Base-by-base conservation (phyloP, 2,888 invertebrate species). In the Fabriciana adippe region DNA sequence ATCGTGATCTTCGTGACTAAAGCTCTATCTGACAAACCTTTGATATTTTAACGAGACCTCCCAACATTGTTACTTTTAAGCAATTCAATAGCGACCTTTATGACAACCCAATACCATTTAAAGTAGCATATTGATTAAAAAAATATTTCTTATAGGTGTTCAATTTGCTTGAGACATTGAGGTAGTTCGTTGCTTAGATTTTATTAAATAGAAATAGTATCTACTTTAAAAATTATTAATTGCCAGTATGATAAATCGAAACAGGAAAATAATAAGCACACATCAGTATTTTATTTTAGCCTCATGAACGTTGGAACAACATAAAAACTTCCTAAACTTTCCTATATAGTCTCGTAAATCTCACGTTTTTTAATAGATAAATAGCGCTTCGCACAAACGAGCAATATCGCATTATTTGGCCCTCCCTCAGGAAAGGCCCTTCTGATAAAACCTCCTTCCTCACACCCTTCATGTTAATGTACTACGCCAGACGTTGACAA, bases 321-420 rank as follows among this genome's bases (percentile, higher is more conserved):
- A 91, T 91, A 91, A 91, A 90, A 91, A 90, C 84, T 89, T 88
- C 86, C 87, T 79, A 78, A 89, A 90, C 83, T 88, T 90, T 90
- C 85, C 89, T 90, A 90, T 89, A 89, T 86, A 83, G 78, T 81
- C 72, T 75, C 84, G 81, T 92, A 92, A 90, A 92, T 92, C 89
- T 89, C 79, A 75, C 88, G 89, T 90, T 92, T 92, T 91, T 92
- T 92, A 92, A 92, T 92, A 92, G 92, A 92, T 92, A 92, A 92
- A 92, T 92, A 92, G 92, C 89, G 85, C 89, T 89, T 89, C 87
- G 89, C 91, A 88, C 90, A 92, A 92, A 92, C 92, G 92, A 92
- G 92, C 91, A 92, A 92, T 92, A 92, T 92, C 90, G 84, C 91
- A 92, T 92, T 92, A 92, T 92, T 91, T 89, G 91, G 90, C 82